Base-by-base conservation (phyloP, 2,888 invertebrate genomes). In the Chouioia cunea region DNA sequence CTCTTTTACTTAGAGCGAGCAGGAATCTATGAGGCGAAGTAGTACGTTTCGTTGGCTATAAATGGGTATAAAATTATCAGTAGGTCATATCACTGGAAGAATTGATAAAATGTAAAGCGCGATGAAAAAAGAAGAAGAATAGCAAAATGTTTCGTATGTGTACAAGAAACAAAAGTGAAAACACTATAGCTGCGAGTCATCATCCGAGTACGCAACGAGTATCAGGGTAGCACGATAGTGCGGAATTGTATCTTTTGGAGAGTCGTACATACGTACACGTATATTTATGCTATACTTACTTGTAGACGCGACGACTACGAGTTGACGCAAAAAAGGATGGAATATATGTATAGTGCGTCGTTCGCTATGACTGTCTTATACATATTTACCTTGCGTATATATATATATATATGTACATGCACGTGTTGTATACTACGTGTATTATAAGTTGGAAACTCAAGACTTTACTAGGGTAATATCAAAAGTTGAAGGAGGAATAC, bases 401-500 rank as follows among this genome's bases (percentile, higher is more conserved):
- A n/a, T 36, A 44, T 50, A 12, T 22, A n/a, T 50, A 43, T 48
- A 23, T 4, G 14, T 15, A n/a, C 57, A 22, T 56, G 43, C 48
- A 36, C n/a, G 44, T 6, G 50, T 16, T 22, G 16, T 23, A 56
- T 27, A 27, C 18, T 27, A 43, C 36, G 16, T 16, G 47, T 47
- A 65, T 23, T 71, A 66, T 71, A 71, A 63, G 57, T 50, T 57
- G 53, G 18, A n/a, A 53, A 66, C 59, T 71, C 43, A 63, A 67
- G 47, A 47, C 57, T 64, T 50, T 63, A 71, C 59, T 71, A 71
- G 67, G 67, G 58, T 47, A 71, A 71, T 71, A 71, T 71, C 71
- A 64, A 22, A 53, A 64, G 67, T 53, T 52, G 63, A 58, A 70
- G 43, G 59, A 71, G 43, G 23, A 6, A 12, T 36, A 6, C 27